Evolutionary conservation across 2,888 invertebrate genomes (phyloP), one percentile per base, ranked within the genome.

Genomic region (Diarsia mendica): DNA sequence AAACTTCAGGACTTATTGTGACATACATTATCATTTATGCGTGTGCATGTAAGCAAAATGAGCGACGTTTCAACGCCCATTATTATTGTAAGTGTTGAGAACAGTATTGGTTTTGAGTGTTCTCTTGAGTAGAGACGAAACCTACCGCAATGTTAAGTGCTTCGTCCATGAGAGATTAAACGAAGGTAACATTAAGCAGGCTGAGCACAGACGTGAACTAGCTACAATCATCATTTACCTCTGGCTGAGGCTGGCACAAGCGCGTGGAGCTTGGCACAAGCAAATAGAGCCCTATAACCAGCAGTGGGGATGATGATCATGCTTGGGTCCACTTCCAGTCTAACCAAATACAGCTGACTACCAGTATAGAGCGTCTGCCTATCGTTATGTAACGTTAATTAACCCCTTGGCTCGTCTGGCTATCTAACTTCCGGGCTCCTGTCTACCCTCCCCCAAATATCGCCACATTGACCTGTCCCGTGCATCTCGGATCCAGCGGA

Each of bases 1-100:
- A 87, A 85, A 79, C 80, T 81, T 85, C 69, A 81, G 87, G 75
- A 76, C 71, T 65, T 80, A 86, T 83, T 82, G 87, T 83, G 75
- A 60, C 74, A 61, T 63, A 70, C 76, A 81, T 80, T 83, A 80
- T 81, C 69, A 75, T 79, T 76, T 75, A 69, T 80, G 77, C 70
- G 69, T 77, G 51, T 75, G 67, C 44, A 70, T 84, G 55, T 74
- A 63, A 72, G 72, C 75, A 77, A 79, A 80, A 83, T 70, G 33
- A 63, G 20, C 20, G 48, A 53, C 8, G 65, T 55, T 68, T 60
- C 28, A 60, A 65, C 44, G 44, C 48, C 46, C 58, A 71, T 75
- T 53, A 61, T 73, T 51, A 72, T 53, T 39, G 55, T 66, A 39
- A 49, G 6, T 23, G 67, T 78, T 28, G 55, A 66, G 20, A 67